phyloP scores from a whole-genome alignment of 2,888 invertebrate species.

The Pegoplata infirma region DNA sequence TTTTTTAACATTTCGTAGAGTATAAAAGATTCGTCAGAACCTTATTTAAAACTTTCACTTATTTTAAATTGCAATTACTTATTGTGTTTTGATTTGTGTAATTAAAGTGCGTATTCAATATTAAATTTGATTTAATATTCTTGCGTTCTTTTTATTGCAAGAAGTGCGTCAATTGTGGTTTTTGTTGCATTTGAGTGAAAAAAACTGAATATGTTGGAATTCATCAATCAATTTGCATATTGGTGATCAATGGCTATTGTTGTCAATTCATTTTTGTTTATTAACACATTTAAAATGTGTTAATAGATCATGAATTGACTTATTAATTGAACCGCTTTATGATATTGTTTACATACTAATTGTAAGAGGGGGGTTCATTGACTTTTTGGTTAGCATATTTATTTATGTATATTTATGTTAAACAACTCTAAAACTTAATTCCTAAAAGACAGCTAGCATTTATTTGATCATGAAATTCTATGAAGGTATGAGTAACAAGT shows the following conservation, averaged over 20 bases:
- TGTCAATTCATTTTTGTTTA: neutral
- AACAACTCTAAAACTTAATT: too few relatives aligned
- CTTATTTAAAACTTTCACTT: too few relatives aligned
- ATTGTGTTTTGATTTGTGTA: neutral
- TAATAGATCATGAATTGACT: neutral
- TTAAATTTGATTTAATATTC: neutral
- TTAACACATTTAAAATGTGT: neutral
- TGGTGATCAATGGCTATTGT: neutral
- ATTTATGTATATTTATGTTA: too few relatives aligned
- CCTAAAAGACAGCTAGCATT: too few relatives aligned
- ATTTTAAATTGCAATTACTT: neutral
- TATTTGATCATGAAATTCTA: too few relatives aligned
- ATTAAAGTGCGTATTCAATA: neutral
- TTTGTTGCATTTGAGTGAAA: neutral
- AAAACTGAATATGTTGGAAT: neutral
- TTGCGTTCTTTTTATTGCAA: neutral
- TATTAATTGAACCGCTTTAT: neutral
- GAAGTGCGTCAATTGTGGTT: conserved; percentile 27
- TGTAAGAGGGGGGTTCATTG: neutral
- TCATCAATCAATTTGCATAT: neutral
- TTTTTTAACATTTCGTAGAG: too few relatives aligned
- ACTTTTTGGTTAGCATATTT: neutral
- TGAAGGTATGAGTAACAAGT: too few relatives aligned
- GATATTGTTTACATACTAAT: neutral
- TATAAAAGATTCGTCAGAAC: too few relatives aligned